phyloP scores from a whole-genome alignment of 2,113 vertebrate genomes.

The Tragelaphus imberbis region DNA sequence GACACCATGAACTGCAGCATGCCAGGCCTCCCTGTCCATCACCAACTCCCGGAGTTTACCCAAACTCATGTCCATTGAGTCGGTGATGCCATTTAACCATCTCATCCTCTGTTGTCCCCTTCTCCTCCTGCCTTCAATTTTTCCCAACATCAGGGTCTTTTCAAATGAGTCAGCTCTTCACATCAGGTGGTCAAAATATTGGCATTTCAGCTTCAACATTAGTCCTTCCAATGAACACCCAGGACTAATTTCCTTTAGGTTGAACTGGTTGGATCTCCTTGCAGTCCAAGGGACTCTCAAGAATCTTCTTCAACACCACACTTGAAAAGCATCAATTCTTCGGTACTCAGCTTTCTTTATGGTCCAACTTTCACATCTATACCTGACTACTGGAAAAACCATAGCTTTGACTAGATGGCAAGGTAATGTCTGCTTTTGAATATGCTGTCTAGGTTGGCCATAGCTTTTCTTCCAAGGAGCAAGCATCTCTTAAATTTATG shows the following conservation, averaged over 20 bases:
- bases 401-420: background rate
- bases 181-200: background rate
- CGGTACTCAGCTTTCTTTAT: rapidly evolving
- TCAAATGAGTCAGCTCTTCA: background rate
- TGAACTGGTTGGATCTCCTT: background rate
- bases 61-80: background rate
- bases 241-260: background rate
- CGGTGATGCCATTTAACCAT: background rate
- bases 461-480: background rate
- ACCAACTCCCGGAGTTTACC: background rate
- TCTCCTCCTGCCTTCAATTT: background rate
- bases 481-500: background rate
- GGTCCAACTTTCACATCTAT: background rate
- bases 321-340: background rate
- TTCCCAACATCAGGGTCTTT: background rate
- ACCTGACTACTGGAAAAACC: background rate
- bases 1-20: background rate
- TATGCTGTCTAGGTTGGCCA: background rate
- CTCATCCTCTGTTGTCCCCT: background rate
- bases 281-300: background rate
- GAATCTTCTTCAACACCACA: background rate
- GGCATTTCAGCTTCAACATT: background rate
- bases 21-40: background rate
- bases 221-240: background rate
- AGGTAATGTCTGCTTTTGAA: background rate